These are phyloP conservation scores for Syrista parreyssii DNA, from an alignment of 2,888 invertebrate genomes.

Conservation along the genomic window DNA sequence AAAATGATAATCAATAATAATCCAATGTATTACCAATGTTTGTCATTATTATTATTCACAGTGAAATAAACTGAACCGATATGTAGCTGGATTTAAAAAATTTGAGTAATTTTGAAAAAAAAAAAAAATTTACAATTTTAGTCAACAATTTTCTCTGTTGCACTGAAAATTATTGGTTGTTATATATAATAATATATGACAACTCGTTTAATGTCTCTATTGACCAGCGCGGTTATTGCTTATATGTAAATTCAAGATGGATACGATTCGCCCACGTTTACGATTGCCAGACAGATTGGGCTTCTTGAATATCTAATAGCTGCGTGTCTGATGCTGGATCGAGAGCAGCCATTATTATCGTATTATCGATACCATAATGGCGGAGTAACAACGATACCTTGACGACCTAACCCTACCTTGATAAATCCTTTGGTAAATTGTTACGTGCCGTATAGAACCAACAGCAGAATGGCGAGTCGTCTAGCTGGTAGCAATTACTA, in stretches of 20 bases:
- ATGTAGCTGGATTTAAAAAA: no score
- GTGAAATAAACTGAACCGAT: no score
- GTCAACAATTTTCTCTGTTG: neutral
- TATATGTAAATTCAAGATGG: neutral
- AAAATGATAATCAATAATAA: no score
- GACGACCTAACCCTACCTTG: neutral
- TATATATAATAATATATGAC: neutral
- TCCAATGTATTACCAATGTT: no score
- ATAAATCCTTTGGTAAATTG: neutral
- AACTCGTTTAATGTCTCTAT: neutral
- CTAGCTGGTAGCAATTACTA: neutral
- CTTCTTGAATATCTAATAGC: neutral
- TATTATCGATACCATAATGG: neutral
- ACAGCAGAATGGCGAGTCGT: neutral
- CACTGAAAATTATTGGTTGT: neutral
- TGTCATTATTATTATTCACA: no score
- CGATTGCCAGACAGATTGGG: neutral
- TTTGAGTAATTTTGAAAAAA: no score
- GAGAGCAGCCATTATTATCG: neutral
- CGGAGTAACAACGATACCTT: neutral
- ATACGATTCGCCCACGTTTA: neutral
- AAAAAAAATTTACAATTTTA: no score
- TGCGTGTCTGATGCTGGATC: neutral
- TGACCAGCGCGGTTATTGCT: neutral
- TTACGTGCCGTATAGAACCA: neutral